Evolutionary conservation across 1,140 invertebrate species (phyloP).

Genomic region (Lordiphosa collinella): DNA sequence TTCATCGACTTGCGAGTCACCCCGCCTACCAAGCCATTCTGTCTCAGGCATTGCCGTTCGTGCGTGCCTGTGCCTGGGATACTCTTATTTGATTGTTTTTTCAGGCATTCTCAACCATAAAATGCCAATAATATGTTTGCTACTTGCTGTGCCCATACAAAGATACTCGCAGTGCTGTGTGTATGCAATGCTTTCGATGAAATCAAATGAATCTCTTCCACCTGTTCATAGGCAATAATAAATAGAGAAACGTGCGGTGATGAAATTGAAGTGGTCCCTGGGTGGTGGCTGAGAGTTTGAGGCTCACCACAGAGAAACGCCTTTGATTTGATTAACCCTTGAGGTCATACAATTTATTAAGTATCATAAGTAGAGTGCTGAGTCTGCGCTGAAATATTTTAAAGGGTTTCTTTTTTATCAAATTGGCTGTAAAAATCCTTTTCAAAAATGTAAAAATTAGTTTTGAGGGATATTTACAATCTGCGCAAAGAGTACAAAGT

Average conservation of each 20-base stretch:
- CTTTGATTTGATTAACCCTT: slow-evolving; percentile 2
- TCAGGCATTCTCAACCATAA: slow-evolving; percentile 31
- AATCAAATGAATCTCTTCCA: slow-evolving; percentile 5
- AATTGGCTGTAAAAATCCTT: no score
- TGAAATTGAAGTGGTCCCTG: neutral
- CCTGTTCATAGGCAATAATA: slow-evolving; percentile 34
- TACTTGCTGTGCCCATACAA: slow-evolving; percentile 16
- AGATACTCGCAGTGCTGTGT: slow-evolving; percentile 3
- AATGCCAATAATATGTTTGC: slow-evolving; percentile 52
- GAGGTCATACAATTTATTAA: slow-evolving; percentile 1
- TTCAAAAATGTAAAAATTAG: no score
- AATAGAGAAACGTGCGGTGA: slow-evolving; percentile 4
- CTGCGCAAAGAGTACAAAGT: no score
- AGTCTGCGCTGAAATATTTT: no score
- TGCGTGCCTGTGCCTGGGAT: slow-evolving; percentile 5
- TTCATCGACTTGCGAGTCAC: slow-evolving; percentile 35
- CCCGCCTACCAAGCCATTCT: neutral
- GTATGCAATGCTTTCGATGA: slow-evolving; percentile 24
- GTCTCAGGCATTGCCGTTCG: neutral
- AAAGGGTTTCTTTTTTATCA: no score
- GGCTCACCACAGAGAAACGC: no score
- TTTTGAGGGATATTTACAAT: no score
- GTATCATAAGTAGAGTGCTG: neutral
- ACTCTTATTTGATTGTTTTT: slow-evolving; percentile 36
- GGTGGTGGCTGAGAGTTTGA: neutral